phyloP scores from a whole-genome alignment of 1,140 invertebrate species.

The Aphaenogaster floridana region DNA sequence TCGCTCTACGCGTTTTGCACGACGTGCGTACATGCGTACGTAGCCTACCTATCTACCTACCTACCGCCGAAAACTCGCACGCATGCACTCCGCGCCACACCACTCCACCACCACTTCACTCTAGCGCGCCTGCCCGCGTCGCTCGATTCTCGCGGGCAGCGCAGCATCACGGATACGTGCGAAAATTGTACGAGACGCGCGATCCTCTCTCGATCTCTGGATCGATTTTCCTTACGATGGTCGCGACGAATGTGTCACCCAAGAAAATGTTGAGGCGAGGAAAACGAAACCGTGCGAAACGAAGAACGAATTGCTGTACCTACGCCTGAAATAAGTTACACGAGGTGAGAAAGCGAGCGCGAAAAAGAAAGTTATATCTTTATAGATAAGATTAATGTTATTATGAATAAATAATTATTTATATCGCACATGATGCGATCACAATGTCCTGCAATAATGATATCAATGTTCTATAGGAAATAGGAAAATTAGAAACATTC shows the following conservation, averaged over 20 bases:
- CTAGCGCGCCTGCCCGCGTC: constrained; percentile 11
- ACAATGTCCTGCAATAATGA: not conserved
- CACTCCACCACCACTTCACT: constrained; percentile 19
- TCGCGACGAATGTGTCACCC: not conserved
- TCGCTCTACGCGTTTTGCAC: constrained; percentile 68
- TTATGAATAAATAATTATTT: not conserved
- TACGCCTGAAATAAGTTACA: not conserved
- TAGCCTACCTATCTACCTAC: constrained; percentile 47
- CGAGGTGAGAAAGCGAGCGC: not conserved
- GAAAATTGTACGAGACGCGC: not conserved
- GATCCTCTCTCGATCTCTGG: constrained; percentile 20
- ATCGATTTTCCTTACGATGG: not conserved
- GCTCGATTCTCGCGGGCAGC: constrained; percentile 12
- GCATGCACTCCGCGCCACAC: constrained; percentile 32
- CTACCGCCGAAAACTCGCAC: constrained; percentile 51
- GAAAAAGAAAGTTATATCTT: not conserved
- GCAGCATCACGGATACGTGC: constrained; percentile 1
- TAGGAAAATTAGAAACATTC: not conserved
- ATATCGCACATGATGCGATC: not conserved
- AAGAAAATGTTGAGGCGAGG: not conserved
- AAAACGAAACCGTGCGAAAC: not conserved
- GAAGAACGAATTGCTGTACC: not conserved
- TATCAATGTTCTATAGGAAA: not conserved
- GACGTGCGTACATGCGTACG: constrained; percentile 28
- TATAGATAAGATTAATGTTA: not conserved